Evolutionary conservation across 1,140 invertebrate genomes (phyloP).

Genomic region (Atta colombica): DNA sequence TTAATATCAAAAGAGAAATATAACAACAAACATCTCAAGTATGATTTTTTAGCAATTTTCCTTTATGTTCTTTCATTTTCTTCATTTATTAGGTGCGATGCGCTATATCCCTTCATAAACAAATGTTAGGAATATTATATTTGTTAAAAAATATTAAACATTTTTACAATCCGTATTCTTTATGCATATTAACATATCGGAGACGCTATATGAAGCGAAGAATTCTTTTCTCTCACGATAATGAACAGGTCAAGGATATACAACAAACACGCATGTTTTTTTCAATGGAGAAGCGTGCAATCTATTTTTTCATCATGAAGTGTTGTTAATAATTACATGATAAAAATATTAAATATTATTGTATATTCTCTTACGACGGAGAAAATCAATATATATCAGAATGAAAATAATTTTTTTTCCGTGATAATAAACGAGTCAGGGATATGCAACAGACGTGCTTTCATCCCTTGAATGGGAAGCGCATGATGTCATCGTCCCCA

Average conservation of each 20-base stretch:
- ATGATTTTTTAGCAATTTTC: not conserved
- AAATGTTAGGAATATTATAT: not conserved
- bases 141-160: not conserved
- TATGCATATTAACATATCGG: not conserved
- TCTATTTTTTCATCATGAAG: not conserved
- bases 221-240: not conserved
- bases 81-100: not conserved
- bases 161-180: not conserved
- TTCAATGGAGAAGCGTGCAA: not conserved
- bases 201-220: not conserved
- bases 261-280: not conserved
- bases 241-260: not conserved
- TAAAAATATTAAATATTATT: slow-evolving; percentile 9
- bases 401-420: not conserved
- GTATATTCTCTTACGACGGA: not conserved
- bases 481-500: slow-evolving; percentile 54
- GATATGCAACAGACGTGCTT: slow-evolving; percentile 34
- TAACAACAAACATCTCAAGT: not conserved
- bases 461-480: slow-evolving; percentile 58
- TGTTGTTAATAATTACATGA: not conserved
- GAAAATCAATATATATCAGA: not conserved
- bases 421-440: not conserved
- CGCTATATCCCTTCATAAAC: not conserved
- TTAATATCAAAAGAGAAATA: not conserved
- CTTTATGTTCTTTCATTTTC: not conserved